Percentiles rank a stretch among this genome's conserved stretches.
phyloP scores from a whole-genome alignment of 2,797 vertebrate species.

The Sphaeramia orbicularis region DNA sequence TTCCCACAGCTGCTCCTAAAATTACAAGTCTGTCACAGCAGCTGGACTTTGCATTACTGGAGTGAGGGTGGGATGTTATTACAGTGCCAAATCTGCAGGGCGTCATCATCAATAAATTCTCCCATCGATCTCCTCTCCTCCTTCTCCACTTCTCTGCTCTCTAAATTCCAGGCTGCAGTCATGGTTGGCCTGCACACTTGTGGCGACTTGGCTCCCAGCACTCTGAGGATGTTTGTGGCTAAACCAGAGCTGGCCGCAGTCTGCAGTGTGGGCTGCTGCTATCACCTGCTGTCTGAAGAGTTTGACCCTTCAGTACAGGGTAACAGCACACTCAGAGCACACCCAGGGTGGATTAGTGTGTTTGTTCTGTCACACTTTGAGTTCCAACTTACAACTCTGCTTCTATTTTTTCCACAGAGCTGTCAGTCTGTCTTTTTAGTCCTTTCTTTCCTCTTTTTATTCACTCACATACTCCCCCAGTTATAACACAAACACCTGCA shows the following conservation, averaged over 20 bases:
- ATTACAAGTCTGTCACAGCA: constrained; percentile 43
- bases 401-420: not conserved
- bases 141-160: not conserved
- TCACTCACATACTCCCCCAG: not conserved
- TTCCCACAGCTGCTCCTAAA: constrained; percentile 51
- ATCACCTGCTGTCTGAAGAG: constrained; percentile 89
- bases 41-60: constrained; percentile 53
- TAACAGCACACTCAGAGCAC: constrained; percentile 56
- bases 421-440: not conserved
- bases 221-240: constrained; percentile 89
- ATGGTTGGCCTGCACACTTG: constrained; percentile 97
- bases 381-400: not conserved
- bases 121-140: constrained; percentile 52
- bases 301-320: constrained; percentile 81
- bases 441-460: not conserved
- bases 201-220: constrained; percentile 92
- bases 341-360: not conserved
- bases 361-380: not conserved
- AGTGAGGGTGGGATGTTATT: constrained; percentile 21
- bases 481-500: constrained; percentile 36
- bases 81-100: constrained; percentile 41
- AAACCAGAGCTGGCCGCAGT: constrained; percentile 92
- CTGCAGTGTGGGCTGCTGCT: constrained; percentile 98
- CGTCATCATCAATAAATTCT: constrained; percentile 62
- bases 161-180: constrained; percentile 87